Percentiles rank a stretch among this genome's conserved stretches.
Evolutionary conservation across 2,888 invertebrate species (phyloP).

Genomic region (Xylota sylvarum): DNA sequence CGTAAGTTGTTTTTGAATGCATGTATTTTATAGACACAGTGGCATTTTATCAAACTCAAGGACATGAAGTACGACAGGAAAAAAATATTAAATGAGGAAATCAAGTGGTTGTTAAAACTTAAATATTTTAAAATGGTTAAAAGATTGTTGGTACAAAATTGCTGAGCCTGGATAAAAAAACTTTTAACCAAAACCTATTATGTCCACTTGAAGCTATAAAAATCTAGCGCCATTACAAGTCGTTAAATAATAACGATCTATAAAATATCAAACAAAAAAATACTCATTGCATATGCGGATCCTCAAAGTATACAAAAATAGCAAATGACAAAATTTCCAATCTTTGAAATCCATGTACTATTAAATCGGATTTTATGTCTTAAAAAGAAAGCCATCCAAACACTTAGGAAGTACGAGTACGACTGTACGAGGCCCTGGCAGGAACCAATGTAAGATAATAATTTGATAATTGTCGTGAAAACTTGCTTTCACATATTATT

Average conservation of each 20-base stretch:
- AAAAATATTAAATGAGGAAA: no score
- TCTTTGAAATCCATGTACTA: neutral
- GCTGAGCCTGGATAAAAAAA: neutral
- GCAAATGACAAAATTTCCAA: neutral
- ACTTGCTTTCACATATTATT: no score
- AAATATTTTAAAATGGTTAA: neutral
- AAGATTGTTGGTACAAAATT: no score
- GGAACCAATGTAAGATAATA: no score
- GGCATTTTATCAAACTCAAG: no score
- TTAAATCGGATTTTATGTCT: neutral
- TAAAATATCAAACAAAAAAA: neutral
- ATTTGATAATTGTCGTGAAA: no score
- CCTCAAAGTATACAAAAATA: neutral
- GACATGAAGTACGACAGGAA: no score
- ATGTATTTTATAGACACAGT: no score
- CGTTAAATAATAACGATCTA: neutral
- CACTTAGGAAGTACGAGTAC: no score
- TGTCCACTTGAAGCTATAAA: constrained; percentile 1
- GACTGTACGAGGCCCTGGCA: no score
- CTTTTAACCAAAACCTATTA: neutral
- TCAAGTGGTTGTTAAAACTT: no score
- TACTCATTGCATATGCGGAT: neutral
- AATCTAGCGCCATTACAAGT: neutral
- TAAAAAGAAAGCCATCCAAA: neutral
- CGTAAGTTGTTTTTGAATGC: neutral